These are phyloP conservation scores for Brachionus plicatilis DNA, from an alignment of 1,140 invertebrate genomes.

Conservation along the genomic window DNA sequence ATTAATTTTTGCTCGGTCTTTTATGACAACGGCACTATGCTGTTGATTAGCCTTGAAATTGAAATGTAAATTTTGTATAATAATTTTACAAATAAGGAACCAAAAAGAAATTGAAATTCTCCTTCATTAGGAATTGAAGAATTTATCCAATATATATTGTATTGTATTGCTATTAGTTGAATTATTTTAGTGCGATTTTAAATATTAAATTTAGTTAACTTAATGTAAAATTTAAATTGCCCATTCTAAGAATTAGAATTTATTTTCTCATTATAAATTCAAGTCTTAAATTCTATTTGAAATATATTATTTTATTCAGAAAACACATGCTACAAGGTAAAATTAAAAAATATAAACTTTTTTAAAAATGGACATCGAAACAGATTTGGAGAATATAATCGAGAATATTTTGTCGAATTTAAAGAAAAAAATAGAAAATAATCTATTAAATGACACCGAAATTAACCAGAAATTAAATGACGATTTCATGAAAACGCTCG, in stretches of 20 bases:
- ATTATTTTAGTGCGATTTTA: no score
- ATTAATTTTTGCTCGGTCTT: no score
- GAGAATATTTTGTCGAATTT: background rate
- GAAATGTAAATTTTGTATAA: no score
- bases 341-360: background rate
- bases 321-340: background rate
- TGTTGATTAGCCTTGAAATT: no score
- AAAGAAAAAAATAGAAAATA: conserved; percentile 23
- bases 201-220: background rate
- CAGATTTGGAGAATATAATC: background rate
- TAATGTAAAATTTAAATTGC: background rate
- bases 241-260: background rate
- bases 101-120: no score
- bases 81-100: no score
- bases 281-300: background rate
- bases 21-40: no score
- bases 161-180: no score
- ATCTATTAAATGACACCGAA: background rate
- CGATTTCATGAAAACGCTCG: background rate
- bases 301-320: background rate
- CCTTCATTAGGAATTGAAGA: no score
- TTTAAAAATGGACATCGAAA: background rate
- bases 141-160: no score
- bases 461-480: background rate
- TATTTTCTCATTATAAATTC: background rate